These are phyloP conservation scores for Craniophora ligustri DNA, from an alignment of 2,888 invertebrate species.

Conservation along the genomic window DNA sequence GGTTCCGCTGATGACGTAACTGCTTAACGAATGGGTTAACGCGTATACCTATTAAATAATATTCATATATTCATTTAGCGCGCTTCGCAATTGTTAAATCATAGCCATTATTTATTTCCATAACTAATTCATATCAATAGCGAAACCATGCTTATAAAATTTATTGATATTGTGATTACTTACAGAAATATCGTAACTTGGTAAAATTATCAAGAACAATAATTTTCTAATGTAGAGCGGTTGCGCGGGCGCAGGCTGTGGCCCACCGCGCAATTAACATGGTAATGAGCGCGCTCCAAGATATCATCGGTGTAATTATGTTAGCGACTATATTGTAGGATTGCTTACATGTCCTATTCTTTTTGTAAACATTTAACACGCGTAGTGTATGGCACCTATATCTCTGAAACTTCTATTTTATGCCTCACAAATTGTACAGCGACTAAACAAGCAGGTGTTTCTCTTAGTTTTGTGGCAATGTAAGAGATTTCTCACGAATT, in stretches of 20 bases:
- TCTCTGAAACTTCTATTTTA: constrained; percentile 7
- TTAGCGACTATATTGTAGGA: constrained; percentile 79
- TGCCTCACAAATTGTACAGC: constrained; percentile 48
- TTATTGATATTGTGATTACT: constrained; percentile 28
- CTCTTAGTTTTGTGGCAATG: constrained; percentile 54
- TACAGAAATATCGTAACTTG: constrained; percentile 33
- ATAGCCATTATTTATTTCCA: constrained; percentile 12
- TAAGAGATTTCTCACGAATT: constrained; percentile 83
- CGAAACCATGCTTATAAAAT: constrained; percentile 11
- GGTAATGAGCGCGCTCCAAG: constrained; percentile 82
- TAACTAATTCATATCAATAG: constrained; percentile 11
- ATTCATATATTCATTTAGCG: constrained; percentile 22
- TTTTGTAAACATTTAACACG: constrained; percentile 69
- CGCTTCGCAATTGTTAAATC: constrained; percentile 7
- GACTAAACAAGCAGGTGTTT: constrained; percentile 59
- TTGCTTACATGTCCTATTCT: constrained; percentile 72
- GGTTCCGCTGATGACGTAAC: constrained; percentile 74
- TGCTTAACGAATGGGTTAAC: constrained; percentile 45
- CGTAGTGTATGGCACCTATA: constrained; percentile 36
- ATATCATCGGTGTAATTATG: constrained; percentile 86
- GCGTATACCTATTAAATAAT: constrained; percentile 34
- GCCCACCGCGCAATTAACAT: constrained; percentile 84
- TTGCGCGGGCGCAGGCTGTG: constrained; percentile 59
- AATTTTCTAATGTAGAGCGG: constrained; percentile 60
- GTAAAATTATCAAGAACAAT: constrained; percentile 63